Conservation (phyloP, 2,888 invertebrate species). For the Apeira syringaria region DNA sequence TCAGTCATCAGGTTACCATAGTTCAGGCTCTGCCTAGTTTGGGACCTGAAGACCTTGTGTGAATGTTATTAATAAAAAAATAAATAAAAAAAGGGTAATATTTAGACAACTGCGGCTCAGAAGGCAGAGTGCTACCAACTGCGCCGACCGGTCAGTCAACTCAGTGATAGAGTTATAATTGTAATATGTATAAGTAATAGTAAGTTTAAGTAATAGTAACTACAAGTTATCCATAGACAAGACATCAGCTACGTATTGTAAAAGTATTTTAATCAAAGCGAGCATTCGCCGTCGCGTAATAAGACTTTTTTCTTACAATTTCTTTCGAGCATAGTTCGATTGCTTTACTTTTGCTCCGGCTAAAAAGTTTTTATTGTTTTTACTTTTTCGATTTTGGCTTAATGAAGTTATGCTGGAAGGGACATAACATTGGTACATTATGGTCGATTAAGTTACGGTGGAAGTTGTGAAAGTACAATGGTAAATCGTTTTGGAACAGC, state of each 20-base stretch:
- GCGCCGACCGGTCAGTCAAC: too few relatives aligned
- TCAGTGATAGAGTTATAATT: too few relatives aligned
- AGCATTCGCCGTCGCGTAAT: constrained; percentile 37
- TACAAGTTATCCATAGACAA: too few relatives aligned
- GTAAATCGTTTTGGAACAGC: background rate
- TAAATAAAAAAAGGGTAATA: too few relatives aligned
- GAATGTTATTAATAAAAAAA: too few relatives aligned
- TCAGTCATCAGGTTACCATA: too few relatives aligned
- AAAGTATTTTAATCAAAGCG: constrained; percentile 44
- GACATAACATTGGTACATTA: constrained; percentile 15
- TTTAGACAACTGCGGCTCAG: too few relatives aligned
- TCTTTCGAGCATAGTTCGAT: constrained; percentile 46
- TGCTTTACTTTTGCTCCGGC: constrained; percentile 46
- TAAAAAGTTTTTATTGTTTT: constrained; percentile 48
- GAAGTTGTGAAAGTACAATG: background rate
- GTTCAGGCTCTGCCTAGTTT: too few relatives aligned
- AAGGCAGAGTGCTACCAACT: too few relatives aligned
- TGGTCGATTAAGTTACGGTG: constrained; percentile 4
- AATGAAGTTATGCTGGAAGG: constrained; percentile 35
- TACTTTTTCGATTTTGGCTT: constrained; percentile 43
- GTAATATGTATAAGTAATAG: too few relatives aligned
- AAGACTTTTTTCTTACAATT: constrained; percentile 47
- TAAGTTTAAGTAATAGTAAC: too few relatives aligned
- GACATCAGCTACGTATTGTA: constrained; percentile 22
- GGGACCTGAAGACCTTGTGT: too few relatives aligned